Evolutionary conservation across 2,888 invertebrate species (phyloP), one percentile per base, ranked within the genome.

Genomic region (Sinhomidia bicolor): DNA sequence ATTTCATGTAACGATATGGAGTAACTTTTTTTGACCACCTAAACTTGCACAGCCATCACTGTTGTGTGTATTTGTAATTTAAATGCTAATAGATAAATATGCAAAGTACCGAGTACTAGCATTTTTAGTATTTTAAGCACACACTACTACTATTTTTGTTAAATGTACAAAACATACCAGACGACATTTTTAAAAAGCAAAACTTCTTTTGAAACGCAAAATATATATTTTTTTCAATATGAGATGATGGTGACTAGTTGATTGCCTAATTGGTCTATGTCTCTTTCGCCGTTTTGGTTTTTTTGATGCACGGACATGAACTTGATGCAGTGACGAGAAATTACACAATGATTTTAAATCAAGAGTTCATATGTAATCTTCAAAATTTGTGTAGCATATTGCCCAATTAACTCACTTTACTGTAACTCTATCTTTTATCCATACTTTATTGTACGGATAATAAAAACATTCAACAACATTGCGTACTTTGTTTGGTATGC

Each of bases 281-380:
- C 36, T 23, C 71, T 20, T 23, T 20, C 17, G n/a, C 3, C 14
- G 36, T 0, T 54, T 54, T 78, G n/a, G n/a, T n/a, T n/a, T n/a
- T n/a, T n/a, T 54, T 51, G 54, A 82, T 84, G 74, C 84, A 74
- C 26, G 84, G 74, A 32, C 84, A 84, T 84, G 84, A 74, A 68
- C 74, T 74, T 41, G 17, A 68, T 32, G 12, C 29, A 23, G 47
- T 44, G 12, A 14, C 14, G 51, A 9, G 60, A 26, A 17, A 23
- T 1, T 23, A 14, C 9, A 5, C 10, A 9, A 12, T 26, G 10
- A 6, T 4, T 71, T 71, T 20, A 44, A 71, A 71, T 57, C 20
- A 54, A 74, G 54, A 60, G 17, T 41, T 84, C n/a, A n/a, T 60
- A n/a, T 71, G 60, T 74, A 84, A 84, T 74, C 84, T 84, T 84